phyloP scores from a whole-genome alignment of 2,797 vertebrate species.

The Astyanax mexicanus region DNA sequence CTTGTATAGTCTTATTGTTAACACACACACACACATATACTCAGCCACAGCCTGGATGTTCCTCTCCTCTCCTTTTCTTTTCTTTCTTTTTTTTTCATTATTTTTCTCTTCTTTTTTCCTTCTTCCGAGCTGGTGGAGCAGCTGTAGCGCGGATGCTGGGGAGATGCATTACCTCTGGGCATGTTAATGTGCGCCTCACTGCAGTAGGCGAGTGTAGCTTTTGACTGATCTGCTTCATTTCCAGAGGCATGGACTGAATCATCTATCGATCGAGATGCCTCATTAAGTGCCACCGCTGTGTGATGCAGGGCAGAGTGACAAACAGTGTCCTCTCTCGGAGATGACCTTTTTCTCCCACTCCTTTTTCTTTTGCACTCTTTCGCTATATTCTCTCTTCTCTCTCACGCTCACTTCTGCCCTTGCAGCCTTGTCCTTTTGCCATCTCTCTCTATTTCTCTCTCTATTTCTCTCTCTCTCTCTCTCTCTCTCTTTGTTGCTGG shows the following conservation, averaged over 20 bases:
- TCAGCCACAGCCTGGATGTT: conserved; percentile 31
- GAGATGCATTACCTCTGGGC: conserved; percentile 52
- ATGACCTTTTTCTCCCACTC: conserved; percentile 47
- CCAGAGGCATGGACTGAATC: conserved; percentile 70
- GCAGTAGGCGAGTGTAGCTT: conserved; percentile 44
- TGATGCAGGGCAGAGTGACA: conserved; percentile 69
- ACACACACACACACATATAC: conserved; percentile 7
- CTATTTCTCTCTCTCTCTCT: not conserved
- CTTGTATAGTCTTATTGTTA: not conserved
- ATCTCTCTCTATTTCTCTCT: not conserved
- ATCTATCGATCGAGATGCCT: conserved; percentile 78
- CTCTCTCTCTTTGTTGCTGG: not conserved
- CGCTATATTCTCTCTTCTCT: too few species aligned
- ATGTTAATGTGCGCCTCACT: conserved; percentile 39
- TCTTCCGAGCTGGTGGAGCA: conserved; percentile 35
- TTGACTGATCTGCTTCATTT: conserved; percentile 81
- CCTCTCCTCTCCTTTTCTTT: too few species aligned
- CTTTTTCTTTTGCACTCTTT: not conserved
- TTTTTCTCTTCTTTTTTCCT: not conserved
- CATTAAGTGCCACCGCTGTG: conserved; percentile 74
- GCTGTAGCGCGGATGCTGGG: conserved; percentile 32
- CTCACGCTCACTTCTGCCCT: not conserved
- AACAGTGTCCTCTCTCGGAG: conserved; percentile 62
- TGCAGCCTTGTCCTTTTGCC: not conserved
- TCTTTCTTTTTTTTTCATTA: not conserved